Evolutionary conservation across 2,113 vertebrate genomes (phyloP), one percentile per base, ranked within the genome.

Genomic region (Apistogramma diplotaenia): DNA sequence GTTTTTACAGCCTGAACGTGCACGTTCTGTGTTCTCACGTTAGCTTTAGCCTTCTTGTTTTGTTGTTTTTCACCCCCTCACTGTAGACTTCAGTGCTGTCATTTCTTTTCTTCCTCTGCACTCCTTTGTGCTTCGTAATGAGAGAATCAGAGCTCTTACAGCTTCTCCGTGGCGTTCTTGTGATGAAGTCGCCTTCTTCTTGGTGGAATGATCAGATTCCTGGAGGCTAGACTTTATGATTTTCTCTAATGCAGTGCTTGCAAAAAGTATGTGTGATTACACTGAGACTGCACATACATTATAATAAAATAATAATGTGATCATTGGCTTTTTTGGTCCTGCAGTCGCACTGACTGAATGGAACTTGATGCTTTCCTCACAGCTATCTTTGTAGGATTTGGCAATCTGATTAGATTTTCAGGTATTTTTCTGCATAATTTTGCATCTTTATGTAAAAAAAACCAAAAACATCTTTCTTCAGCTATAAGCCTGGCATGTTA

Each of bases 331-430:
- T 31, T 49, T 57, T 27, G 16, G 12, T 74, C 62, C 43, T 67
- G 35, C 78, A 27, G 18, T 40, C 70, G n/a, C 25, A 27, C 8
- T 18, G 43, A 60, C 53, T 51, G 78, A 49, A 25, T 58, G 56
- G 74, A 78, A 59, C 57, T 18, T 74, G 31, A 74, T 78, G 62
- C 76, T 71, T 43, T 40, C 70, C 59, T 6, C 12, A 8, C 4
- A 13, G 62, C 65, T 58, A 37, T 57, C 40, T 31, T 65, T 27
- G 25, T n/a, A 59, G 46, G 77, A 83, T 27, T 79, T 76, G 83
- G 79, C 33, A 37, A 56, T 70, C 53, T 86, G 78, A 87, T 86
- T 84, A 4, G 87, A 85, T 89, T 87, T 86, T 79, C 76, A 75
- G 62, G 19, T 43, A 55, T 27, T 54, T 76, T 40, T 16, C 75